Conservation (phyloP, 2,888 invertebrate species). For the Trachelus stipa region DNA sequence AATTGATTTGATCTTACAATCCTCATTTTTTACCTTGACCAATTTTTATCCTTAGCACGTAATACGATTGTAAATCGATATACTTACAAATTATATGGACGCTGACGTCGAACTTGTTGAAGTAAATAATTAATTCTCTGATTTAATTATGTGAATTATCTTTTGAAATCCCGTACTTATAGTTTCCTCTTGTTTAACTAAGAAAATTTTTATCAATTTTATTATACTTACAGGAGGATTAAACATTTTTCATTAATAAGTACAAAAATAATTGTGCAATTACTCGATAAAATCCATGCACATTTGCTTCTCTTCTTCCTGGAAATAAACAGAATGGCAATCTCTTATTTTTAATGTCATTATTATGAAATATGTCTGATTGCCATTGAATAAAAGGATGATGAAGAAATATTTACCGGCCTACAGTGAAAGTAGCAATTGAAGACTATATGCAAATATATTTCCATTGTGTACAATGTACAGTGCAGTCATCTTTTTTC, state of each 20-base stretch:
- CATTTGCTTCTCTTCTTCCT: not conserved
- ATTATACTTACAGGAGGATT: not conserved
- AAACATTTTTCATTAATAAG: not conserved
- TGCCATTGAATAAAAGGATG: not conserved
- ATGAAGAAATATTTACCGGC: not conserved
- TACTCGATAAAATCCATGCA: not conserved
- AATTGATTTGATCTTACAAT: not conserved
- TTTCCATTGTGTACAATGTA: not conserved
- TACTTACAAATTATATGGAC: not conserved
- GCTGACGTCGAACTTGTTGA: not conserved
- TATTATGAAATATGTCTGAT: not conserved
- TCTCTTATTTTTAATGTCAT: not conserved
- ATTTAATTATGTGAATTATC: not conserved
- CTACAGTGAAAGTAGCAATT: not conserved
- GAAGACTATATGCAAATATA: not conserved
- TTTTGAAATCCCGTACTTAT: not conserved
- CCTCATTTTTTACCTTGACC: not conserved
- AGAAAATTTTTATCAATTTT: not conserved
- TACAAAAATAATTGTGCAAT: not conserved
- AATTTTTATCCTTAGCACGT: not conserved
- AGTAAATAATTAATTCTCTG: not conserved
- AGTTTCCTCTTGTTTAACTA: not conserved
- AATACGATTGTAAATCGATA: not conserved
- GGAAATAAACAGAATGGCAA: not conserved
- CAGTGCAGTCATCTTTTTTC: not conserved